A percentile compares a stretch with the other conserved stretches of the same genome.
Evolutionary conservation across 2,797 vertebrate species (phyloP).

Genomic region (Acipenser transmontanus): DNA sequence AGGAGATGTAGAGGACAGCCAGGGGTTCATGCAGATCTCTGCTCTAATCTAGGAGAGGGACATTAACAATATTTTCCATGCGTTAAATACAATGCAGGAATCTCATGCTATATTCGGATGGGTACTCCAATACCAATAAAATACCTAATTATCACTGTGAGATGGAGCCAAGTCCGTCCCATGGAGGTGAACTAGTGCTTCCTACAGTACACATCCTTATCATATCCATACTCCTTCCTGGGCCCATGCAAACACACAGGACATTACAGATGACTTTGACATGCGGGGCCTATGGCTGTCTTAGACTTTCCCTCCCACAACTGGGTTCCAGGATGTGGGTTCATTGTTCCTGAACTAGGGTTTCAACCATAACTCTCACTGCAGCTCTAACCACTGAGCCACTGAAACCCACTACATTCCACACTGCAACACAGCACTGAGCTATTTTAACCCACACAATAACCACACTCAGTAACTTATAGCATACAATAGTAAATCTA

Average conservation of each 20-base stretch:
- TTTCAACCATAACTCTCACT: too few relatives aligned
- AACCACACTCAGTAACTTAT: too few relatives aligned
- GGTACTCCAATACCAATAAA: slow-evolving; percentile 44
- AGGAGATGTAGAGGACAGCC: slow-evolving; percentile 20
- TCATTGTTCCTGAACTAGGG: too few relatives aligned
- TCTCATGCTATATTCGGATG: slow-evolving; percentile 27
- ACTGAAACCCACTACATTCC: too few relatives aligned
- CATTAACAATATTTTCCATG: slow-evolving; percentile 57
- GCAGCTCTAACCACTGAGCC: too few relatives aligned
- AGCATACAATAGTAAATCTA: too few relatives aligned
- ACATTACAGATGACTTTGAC: background rate
- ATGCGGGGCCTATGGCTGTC: too few relatives aligned
- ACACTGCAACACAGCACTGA: too few relatives aligned
- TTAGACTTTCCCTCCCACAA: too few relatives aligned
- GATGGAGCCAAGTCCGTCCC: slow-evolving; percentile 6
- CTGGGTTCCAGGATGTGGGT: too few relatives aligned
- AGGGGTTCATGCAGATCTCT: slow-evolving; percentile 35
- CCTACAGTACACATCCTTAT: background rate
- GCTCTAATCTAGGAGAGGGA: slow-evolving; percentile 17
- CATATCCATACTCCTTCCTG: background rate
- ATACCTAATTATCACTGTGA: slow-evolving; percentile 41
- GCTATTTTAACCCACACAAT: too few relatives aligned
- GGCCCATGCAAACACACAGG: background rate
- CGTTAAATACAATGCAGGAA: slow-evolving; percentile 34
- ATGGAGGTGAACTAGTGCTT: slow-evolving; percentile 5